Evolutionary conservation across 2,888 invertebrate genomes (phyloP).

Genomic region (Nomada lathburiana): DNA sequence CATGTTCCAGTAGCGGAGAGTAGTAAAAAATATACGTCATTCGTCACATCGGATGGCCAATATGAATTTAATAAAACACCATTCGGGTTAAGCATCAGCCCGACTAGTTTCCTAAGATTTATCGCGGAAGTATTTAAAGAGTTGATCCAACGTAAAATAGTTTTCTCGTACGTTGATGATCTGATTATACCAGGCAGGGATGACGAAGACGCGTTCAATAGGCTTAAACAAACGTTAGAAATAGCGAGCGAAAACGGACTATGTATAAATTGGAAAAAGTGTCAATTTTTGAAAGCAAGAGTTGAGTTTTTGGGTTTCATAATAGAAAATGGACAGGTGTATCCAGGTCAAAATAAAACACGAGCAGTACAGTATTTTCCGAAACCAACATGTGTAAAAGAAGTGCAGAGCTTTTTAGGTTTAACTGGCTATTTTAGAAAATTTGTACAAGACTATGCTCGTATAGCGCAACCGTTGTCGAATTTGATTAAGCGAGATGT

Average conservation of each 20-base stretch:
- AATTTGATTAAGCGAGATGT: background rate
- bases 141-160: background rate
- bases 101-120: no score
- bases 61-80: no score
- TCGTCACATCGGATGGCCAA: no score
- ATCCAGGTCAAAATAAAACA: background rate
- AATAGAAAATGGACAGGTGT: background rate
- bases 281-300: background rate
- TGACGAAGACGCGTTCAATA: background rate
- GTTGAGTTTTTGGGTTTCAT: conserved; percentile 8
- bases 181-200: background rate
- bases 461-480: background rate
- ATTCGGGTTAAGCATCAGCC: no score
- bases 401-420: background rate
- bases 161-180: conserved; percentile 18
- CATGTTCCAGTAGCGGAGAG: no score
- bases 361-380: background rate
- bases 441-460: conserved; percentile 1
- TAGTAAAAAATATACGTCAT: no score
- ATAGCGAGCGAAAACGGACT: background rate
- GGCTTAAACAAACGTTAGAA: background rate
- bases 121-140: background rate
- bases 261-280: conserved; percentile 9
- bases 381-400: background rate
- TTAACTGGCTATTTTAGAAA: conserved; percentile 15